Base-by-base conservation (phyloP, 1,140 invertebrate genomes). In the Gyrodactylus bullatarudis region DNA sequence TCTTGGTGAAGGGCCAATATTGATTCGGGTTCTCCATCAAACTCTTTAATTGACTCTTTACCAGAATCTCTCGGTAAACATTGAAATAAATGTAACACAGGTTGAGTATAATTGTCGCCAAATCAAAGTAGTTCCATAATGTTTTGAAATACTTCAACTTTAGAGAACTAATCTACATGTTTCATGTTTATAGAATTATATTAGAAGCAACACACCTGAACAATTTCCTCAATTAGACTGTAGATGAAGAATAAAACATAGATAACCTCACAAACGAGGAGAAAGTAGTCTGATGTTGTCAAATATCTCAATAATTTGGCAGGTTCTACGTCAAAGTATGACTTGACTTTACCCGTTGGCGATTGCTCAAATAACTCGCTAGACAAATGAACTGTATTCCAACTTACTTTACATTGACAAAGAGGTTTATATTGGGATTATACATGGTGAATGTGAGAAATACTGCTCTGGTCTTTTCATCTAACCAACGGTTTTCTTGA, bases 371-470 rank as follows among this genome's bases (percentile, higher is more conserved):
- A 54, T 8, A 54, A 16, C n/a, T 54, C 34, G 34, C 34, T 54
- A 54, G n/a, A 54, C 8, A 16, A 16, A 54, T 54, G 8, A 54
- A n/a, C n/a, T n/a, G n/a, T n/a, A n/a, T 16, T 54, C 34, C n/a
- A 16, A 16, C 34, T 54, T n/a, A 54, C 34, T 54, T 54, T 54
- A 54, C 34, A 54, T 54, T 81, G 78, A 85, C 85, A 80, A 88
- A 87, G 23, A 87, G 79, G 78, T 88, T 87, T 69, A 87, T 81
- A 79, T 88, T 88, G 2, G 85, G 84, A 79, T 88, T 88, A 79
- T 87, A 88, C 23, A 86, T 81, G 0, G 85, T 85, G 76, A 87
- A 87, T 78, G 88, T 86, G 0, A 87, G 77, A 77, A 88, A 86
- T 23, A 88, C 78, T 0, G 82, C 86, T 77, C 87, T 78, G 0